A percentile compares a stretch with the other conserved stretches of the same genome.
phyloP scores from a whole-genome alignment of 2,888 invertebrate genomes.

The Euclidia mi region DNA sequence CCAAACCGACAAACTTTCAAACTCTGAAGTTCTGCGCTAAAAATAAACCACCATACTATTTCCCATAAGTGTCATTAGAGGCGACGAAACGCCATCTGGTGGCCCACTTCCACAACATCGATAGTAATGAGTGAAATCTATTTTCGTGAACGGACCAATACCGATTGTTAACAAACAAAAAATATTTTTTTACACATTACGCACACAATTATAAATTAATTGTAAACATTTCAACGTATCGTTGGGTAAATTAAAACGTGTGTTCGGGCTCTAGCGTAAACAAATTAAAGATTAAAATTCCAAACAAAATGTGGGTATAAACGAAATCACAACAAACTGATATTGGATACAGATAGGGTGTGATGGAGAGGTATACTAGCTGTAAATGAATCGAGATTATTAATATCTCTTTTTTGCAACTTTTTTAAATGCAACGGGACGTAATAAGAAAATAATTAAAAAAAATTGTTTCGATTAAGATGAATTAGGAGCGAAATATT shows the following conservation, averaged over 20 bases:
- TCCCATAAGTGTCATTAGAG: slow-evolving; percentile 16
- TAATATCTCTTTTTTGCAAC: too few species aligned
- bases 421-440: too few species aligned
- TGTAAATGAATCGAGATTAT: too few species aligned
- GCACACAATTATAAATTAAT: background rate
- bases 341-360: too few species aligned
- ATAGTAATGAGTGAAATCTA: slow-evolving; percentile 4
- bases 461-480: too few species aligned
- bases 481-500: too few species aligned
- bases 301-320: slow-evolving; percentile 2
- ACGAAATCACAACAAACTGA: slow-evolving; percentile 4
- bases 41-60: slow-evolving; percentile 9
- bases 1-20: slow-evolving; percentile 13
- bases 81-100: slow-evolving; percentile 1
- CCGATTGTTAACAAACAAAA: background rate
- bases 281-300: background rate
- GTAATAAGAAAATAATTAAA: too few species aligned
- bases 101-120: slow-evolving; percentile 8
- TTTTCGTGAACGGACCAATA: background rate
- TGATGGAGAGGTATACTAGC: too few species aligned
- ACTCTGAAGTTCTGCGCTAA: slow-evolving; percentile 10
- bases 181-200: background rate
- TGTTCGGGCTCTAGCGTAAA: background rate
- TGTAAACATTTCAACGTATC: too few species aligned
- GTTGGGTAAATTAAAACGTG: too few species aligned